Evolutionary conservation across 2,888 invertebrate species (phyloP).

Genomic region (Mycogona germanica): DNA sequence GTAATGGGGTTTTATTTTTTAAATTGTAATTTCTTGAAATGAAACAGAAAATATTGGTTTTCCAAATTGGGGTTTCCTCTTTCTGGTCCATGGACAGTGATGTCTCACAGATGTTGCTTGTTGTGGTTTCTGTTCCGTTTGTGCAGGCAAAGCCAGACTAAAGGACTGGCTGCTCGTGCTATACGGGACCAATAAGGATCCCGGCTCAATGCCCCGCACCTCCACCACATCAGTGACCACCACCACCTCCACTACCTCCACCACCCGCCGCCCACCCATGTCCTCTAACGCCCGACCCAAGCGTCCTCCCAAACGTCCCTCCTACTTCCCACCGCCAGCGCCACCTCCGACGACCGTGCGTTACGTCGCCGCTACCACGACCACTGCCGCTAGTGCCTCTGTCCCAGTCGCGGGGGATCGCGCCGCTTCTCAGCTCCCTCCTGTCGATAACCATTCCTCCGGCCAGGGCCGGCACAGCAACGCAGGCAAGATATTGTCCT

Average conservation of each 20-base stretch:
- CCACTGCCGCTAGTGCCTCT: conserved; percentile 6
- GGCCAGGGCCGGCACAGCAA: conserved; percentile 13
- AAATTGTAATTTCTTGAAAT: no score
- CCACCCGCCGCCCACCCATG: conserved; percentile 11
- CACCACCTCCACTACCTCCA: conserved; percentile 10
- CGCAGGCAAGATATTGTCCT: conserved; percentile 16
- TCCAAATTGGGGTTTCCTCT: no score
- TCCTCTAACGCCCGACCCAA: conserved; percentile 1
- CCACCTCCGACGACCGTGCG: no score
- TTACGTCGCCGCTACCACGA: no score
- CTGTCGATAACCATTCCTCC: conserved; percentile 1
- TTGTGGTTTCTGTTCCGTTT: not conserved
- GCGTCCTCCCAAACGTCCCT: conserved; percentile 13
- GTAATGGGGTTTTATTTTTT: no score
- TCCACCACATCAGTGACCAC: conserved; percentile 10
- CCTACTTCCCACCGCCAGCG: no score
- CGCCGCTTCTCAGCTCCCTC: not conserved
- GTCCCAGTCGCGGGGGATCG: conserved; percentile 7
- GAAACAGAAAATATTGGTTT: no score
- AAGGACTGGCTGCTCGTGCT: conserved; percentile 35
- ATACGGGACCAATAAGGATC: conserved; percentile 30
- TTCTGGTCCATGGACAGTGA: no score
- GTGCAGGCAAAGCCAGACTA: conserved; percentile 26
- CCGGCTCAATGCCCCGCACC: conserved; percentile 10
- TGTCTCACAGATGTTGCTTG: no score